These are phyloP conservation scores for Aleiodes alternator DNA, from an alignment of 2,888 invertebrate species.

Conservation along the genomic window DNA sequence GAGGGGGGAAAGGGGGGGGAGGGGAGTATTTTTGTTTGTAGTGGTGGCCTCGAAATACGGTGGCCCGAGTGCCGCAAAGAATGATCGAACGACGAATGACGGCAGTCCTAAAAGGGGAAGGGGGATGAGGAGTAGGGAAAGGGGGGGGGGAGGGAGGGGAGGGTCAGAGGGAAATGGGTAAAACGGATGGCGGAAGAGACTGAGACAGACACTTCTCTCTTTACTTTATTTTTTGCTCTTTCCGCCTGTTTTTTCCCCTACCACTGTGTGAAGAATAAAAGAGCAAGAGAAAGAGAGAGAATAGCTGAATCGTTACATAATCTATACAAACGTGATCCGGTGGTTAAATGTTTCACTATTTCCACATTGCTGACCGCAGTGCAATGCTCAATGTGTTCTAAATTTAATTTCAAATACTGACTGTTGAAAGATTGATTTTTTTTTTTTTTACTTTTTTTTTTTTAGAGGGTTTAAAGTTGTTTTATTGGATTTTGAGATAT, in stretches of 20 bases:
- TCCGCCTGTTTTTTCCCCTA: not conserved
- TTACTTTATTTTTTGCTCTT: not conserved
- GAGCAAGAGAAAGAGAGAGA: not conserved
- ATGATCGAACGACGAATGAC: slow-evolving; percentile 57
- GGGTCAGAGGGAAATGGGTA: slow-evolving; percentile 40
- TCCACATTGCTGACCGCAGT: slow-evolving; percentile 8
- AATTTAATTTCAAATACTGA: not conserved
- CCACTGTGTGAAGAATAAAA: not conserved
- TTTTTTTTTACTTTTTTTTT: not conserved
- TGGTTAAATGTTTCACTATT: slow-evolving; percentile 10
- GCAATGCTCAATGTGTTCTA: slow-evolving; percentile 1
- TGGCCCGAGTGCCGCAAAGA: slow-evolving; percentile 56
- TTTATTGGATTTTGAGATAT: not conserved
- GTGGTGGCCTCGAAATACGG: slow-evolving; percentile 55
- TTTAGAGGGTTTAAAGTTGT: not conserved
- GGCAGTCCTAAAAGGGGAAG: slow-evolving; percentile 22
- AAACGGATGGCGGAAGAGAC: slow-evolving; percentile 31
- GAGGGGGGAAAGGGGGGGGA: slow-evolving; percentile 15
- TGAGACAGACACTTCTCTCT: slow-evolving; percentile 33
- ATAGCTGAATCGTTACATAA: slow-evolving; percentile 48
- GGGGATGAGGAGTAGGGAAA: no score
- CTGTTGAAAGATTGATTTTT: not conserved
- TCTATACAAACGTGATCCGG: slow-evolving; percentile 46
- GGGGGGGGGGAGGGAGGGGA: not conserved
- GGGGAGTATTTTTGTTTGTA: slow-evolving; percentile 23